Evolutionary conservation across 2,888 invertebrate genomes (phyloP).

Genomic region (Branchellion lobata): DNA sequence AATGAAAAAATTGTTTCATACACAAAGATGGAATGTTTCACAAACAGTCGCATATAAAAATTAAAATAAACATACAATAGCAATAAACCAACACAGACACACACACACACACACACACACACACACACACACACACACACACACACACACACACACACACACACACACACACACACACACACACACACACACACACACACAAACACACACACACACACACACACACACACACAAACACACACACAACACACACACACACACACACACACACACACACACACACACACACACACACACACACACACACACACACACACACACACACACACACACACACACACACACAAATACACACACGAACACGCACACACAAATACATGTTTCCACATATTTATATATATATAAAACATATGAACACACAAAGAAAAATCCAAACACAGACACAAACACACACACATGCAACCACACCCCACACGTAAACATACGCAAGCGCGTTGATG

Average conservation of each 20-base stretch:
- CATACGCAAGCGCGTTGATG: background rate
- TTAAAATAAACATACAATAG: background rate
- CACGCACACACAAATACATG: background rate
- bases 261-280: constrained; percentile 14
- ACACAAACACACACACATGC: constrained; percentile 31
- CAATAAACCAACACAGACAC: too few species aligned
- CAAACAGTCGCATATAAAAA: background rate
- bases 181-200: constrained; percentile 6
- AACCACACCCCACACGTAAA: constrained; percentile 1
- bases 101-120: too few species aligned
- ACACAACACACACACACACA: constrained; percentile 24
- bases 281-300: background rate
- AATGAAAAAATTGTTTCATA: background rate
- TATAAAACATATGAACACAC: background rate
- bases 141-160: background rate
- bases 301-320: constrained; percentile 6
- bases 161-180: constrained; percentile 23
- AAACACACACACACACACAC: constrained; percentile 7
- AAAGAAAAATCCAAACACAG: constrained; percentile 21
- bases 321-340: constrained; percentile 12
- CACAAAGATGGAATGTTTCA: background rate
- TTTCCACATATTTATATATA: background rate
- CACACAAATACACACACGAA: constrained; percentile 14
- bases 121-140: background rate
- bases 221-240: constrained; percentile 21